phyloP scores from a whole-genome alignment of 2,888 invertebrate genomes.

The Tenthredo scrophulariae region DNA sequence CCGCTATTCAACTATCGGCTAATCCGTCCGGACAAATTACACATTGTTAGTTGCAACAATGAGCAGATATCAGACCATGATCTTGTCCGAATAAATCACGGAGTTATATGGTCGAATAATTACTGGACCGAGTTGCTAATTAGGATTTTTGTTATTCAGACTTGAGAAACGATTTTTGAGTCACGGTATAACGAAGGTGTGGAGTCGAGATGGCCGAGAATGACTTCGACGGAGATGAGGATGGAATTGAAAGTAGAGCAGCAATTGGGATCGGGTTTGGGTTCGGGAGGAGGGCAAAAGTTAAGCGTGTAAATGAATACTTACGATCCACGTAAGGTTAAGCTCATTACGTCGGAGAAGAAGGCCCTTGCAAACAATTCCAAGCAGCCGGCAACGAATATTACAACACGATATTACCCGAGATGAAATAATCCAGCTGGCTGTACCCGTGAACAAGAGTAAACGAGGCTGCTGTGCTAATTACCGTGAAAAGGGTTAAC shows the following conservation, averaged over 20 bases:
- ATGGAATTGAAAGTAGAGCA: neutral
- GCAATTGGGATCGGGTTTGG: slow-evolving; percentile 25
- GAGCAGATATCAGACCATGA: slow-evolving; percentile 9
- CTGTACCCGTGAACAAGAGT: slow-evolving; percentile 71
- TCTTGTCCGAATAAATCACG: neutral
- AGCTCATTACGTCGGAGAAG: slow-evolving; percentile 58
- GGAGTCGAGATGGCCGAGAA: neutral
- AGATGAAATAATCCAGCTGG: slow-evolving; percentile 74
- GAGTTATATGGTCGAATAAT: neutral
- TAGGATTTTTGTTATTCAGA: neutral
- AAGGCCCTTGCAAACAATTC: slow-evolving; percentile 72
- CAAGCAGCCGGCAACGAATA: slow-evolving; percentile 75
- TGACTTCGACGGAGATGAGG: neutral
- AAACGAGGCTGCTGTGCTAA: slow-evolving; percentile 74
- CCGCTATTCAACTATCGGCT: slow-evolving; percentile 62
- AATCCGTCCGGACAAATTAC: slow-evolving; percentile 71
- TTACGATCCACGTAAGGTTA: slow-evolving; percentile 53
- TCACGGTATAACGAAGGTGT: neutral
- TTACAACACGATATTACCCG: slow-evolving; percentile 75
- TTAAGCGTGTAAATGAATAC: slow-evolving; percentile 53
- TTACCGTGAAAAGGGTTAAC: slow-evolving; percentile 76
- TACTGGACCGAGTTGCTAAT: neutral
- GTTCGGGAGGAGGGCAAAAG: neutral
- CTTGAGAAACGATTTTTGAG: neutral
- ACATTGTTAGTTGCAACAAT: slow-evolving; percentile 57